Base-by-base conservation (phyloP, 2,797 vertebrate species). In the Mormyrus hasselquistii region DNA sequence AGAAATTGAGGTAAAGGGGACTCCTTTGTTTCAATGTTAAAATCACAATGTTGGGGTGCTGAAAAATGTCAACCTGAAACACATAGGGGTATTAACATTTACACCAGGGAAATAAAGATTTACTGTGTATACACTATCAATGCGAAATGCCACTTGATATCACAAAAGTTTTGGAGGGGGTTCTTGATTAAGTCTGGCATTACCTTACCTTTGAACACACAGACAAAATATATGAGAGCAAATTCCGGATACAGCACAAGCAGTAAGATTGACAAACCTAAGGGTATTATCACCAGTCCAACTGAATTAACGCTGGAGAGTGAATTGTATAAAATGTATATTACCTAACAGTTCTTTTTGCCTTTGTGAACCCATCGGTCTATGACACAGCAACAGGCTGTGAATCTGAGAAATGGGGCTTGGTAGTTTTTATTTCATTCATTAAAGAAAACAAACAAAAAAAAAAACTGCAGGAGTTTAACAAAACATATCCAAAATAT, bases 361-460 rank as follows among this genome's bases (percentile, higher is more conserved):
- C 85, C 50, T 57, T 87, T 87, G 85, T 59, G 53, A 53, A 50
- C 5, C 29, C 49, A 38, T 53, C 5, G 2, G 22, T 87, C 50
- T 88, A 29, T 49, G 38, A 88, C 49, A 69, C 87, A 65, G 59
- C 87, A 88, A 19, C 22, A 49, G 87, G 59, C 59, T 65, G 41
- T 47, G 8, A 88, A 44, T 65, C 16, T 69, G 86, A 87, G 41
- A 22, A 87, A 44, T 1, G 3, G 86, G 55, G 9, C 57, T 62
- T 69, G 59, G 87, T 69, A 69, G n/a, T 6, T 62, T 65, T 47
- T 59, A 65, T 88, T 88, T 65, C 41, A 88, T 88, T 47, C 44
- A 34, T 89, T 41, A 62, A 92, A 84, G 29, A n/a, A 49, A n/a
- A 65, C 87, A 49, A 65, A 59, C 8, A 57, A 62, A 88, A 29